These are phyloP conservation scores for Diorhabda carinulata DNA, from an alignment of 1,140 invertebrate genomes.

Conservation along the genomic window DNA sequence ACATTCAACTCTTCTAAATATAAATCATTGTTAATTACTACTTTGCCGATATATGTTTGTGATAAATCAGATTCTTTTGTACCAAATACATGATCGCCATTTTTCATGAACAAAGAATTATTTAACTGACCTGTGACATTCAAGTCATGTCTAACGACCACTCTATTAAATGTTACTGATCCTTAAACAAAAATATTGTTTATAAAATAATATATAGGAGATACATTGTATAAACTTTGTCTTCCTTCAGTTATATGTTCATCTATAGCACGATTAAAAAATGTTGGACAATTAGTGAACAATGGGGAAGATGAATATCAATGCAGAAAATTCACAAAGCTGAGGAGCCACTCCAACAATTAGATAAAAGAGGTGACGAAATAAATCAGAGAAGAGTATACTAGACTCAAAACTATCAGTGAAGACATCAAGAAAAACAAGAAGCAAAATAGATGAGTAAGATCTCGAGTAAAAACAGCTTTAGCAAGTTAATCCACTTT, in stretches of 20 bases:
- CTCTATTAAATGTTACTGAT: conserved; percentile 30
- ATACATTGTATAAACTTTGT: not conserved
- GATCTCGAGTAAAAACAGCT: no score
- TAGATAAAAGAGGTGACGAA: no score
- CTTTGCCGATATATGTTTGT: conserved; percentile 35
- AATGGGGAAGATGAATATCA: no score
- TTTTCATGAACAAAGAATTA: conserved; percentile 22
- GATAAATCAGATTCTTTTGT: conserved; percentile 36
- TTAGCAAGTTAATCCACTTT: no score
- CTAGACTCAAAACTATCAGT: no score
- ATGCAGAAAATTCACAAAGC: no score
- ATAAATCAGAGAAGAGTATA: no score
- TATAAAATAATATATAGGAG: not conserved
- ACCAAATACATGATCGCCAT: conserved; percentile 26
- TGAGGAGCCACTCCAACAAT: no score
- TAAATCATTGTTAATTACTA: conserved; percentile 37
- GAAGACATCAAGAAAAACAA: no score
- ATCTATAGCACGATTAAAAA: not conserved
- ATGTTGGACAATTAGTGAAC: not conserved
- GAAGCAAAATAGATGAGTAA: no score
- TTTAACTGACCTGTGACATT: conserved; percentile 25
- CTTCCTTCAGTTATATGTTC: not conserved
- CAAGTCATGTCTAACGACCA: conserved; percentile 31
- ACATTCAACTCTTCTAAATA: conserved; percentile 30
- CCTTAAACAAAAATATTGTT: conserved; percentile 24